Evolutionary conservation across 1,140 invertebrate species (phyloP), one percentile per base, ranked within the genome.

Genomic region (Stenopsyche tienmushanensis): DNA sequence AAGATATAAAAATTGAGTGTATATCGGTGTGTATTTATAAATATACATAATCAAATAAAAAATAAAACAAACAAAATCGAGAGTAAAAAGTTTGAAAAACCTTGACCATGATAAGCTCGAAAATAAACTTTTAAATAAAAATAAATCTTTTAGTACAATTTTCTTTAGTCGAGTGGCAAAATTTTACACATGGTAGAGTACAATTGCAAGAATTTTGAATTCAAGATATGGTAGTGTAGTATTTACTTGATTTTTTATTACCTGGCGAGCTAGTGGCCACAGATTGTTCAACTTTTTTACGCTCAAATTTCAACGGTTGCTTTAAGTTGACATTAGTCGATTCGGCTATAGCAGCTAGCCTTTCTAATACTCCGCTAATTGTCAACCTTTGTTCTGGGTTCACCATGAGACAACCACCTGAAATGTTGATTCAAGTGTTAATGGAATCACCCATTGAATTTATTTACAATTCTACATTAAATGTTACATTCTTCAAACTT

Each of bases 321-420:
- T 90, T 88, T 9, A 90, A 82, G 78, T 90, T 89, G 78, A 90
- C 87, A 62, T 87, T 86, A 75, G 87, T 86, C 23, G 91, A 89
- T 78, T 94, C 91, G 3, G 91, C 91, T 70, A 97, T 90, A 41
- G 93, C 89, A 52, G 91, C 91, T 53, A 97, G 74, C 67, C 90
- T 82, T 73, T 97, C 94, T 71, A 97, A 77, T 13, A 98, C 76
- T 67, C 86, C 87, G 57, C 86, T 83, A 18, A 96, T 88, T 39
- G 84, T 86, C 44, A 94, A 80, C 57, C 96, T 84, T 62, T 89
- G 83, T 44, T 83, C 81, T 0, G 95, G 95, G 75, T 96, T 90
- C 8, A 93, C 84, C 70, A 86, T 84, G 23, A 98, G 84, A 79
- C 93, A 93, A 21, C 90, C 89, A 75, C 84, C 93, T 88, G 78